Base-by-base conservation (phyloP, 2,888 invertebrate species). In the Nemapogon koenigi region DNA sequence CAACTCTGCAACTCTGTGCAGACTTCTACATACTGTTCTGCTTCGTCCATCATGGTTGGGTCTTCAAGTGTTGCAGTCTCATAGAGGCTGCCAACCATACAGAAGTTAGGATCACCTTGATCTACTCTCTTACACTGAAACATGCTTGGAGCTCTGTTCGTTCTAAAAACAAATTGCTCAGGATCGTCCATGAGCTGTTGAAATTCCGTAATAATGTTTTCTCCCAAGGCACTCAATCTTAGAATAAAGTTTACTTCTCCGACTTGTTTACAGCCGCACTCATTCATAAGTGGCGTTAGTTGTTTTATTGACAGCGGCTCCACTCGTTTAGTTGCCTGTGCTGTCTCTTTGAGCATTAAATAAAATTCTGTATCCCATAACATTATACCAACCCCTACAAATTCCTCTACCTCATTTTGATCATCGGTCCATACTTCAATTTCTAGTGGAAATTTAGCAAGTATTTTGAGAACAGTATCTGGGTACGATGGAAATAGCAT, bases 401-500 rank as follows among this genome's bases (percentile, higher is more conserved):
- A 76, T 46, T 66, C 65, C 39, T 65, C 52, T 0, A 52, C 49
- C 53, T 71, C 69, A 2, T 59, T 57, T 37, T 61, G 61, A 37
- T 73, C 70, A 36, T 78, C 79, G 15, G 75, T 70, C 62, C 67
- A 75, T 4, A 83, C 59, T 46, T 70, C 68, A 22, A 84, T 57
- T 51, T 78, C 70, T 33, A 83, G 47, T n/a, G 82, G 81, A 46
- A 70, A 73, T 35, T 64, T 66, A 27, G 62, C 64, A 3, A 84
- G 52, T 19, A 62, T 65, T 45, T 64, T 55, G 1, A 76, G 54
- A 10, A 84, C 53, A 2, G 70, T 68, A 27, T 76, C 71, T 3
- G 81, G 65, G 37, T 67, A 73, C 15, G 71, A 68, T 4, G 81
- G 64, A 38, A 83, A 83, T 14, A 83, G 48, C 48, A 66, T 73